Conservation (phyloP, 2,113 vertebrate genomes). For the Lutjanus erythropterus region DNA sequence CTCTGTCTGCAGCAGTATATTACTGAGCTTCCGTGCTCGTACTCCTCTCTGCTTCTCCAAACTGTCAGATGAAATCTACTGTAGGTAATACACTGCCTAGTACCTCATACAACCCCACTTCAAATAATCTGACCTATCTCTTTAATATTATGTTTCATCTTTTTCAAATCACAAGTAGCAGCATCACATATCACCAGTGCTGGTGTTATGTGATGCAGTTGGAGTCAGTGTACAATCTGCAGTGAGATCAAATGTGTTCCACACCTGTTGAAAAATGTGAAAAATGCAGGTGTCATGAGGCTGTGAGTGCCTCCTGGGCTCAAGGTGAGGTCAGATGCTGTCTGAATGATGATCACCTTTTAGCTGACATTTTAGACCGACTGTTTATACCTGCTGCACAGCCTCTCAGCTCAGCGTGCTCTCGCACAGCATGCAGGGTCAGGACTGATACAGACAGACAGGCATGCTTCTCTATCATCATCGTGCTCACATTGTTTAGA, state of each 20-base stretch:
- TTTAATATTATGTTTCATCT: no score
- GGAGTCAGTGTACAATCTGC: slow-evolving; percentile 4
- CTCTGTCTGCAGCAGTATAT: no score
- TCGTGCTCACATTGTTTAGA: no score
- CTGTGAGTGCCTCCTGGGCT: not conserved
- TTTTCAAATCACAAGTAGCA: not conserved
- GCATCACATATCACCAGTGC: no score
- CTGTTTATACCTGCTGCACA: not conserved
- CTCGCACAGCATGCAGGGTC: not conserved
- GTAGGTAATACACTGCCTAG: no score
- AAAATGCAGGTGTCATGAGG: slow-evolving; percentile 31
- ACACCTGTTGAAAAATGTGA: slow-evolving; percentile 41
- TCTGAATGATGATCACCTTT: not conserved
- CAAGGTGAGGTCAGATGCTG: not conserved
- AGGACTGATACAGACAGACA: not conserved
- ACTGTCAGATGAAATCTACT: no score
- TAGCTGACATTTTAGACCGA: not conserved
- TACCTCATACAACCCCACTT: no score
- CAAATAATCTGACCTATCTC: no score
- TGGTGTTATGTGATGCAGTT: not conserved
- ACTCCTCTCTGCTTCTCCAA: no score
- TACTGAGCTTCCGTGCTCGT: no score
- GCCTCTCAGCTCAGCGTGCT: no score
- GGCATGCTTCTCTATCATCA: no score
- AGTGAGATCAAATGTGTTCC: slow-evolving; percentile 21